Evolutionary conservation across 2,113 vertebrate genomes (phyloP).

Genomic region (Corythornis vintsioides): DNA sequence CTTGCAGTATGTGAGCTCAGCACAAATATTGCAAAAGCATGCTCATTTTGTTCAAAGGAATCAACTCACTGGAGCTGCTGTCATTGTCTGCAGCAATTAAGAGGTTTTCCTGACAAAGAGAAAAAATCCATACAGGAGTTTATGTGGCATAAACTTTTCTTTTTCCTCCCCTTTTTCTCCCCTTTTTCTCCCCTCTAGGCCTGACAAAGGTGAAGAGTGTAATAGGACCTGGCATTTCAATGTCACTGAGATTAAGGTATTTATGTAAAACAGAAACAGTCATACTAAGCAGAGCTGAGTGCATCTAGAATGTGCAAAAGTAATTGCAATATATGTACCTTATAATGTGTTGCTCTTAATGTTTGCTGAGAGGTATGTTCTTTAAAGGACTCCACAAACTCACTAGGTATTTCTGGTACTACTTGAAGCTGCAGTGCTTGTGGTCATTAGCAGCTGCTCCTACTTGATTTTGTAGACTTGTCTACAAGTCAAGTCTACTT

Average conservation of each 20-base stretch:
- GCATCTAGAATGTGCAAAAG: too few relatives aligned
- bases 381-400: neutral
- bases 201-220: slow-evolving; percentile 72
- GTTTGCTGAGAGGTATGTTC: neutral
- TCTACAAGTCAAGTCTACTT: neutral
- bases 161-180: neutral
- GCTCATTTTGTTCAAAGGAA: neutral
- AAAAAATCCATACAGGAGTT: neutral
- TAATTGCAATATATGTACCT: neutral
- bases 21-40: neutral
- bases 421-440: neutral
- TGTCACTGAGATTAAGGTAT: slow-evolving; percentile 77
- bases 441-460: neutral
- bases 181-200: slow-evolving; percentile 66
- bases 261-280: neutral
- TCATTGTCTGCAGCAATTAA: neutral
- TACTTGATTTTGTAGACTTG: neutral
- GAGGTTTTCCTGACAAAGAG: neutral
- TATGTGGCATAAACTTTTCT: too few relatives aligned
- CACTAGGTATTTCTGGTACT: neutral
- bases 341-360: neutral
- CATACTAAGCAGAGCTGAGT: neutral
- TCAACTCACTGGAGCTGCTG: neutral
- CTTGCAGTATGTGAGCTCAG: neutral
- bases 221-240: slow-evolving; percentile 78